Evolutionary conservation across 2,797 vertebrate species (phyloP).

Genomic region (Anniella stebbinsi): DNA sequence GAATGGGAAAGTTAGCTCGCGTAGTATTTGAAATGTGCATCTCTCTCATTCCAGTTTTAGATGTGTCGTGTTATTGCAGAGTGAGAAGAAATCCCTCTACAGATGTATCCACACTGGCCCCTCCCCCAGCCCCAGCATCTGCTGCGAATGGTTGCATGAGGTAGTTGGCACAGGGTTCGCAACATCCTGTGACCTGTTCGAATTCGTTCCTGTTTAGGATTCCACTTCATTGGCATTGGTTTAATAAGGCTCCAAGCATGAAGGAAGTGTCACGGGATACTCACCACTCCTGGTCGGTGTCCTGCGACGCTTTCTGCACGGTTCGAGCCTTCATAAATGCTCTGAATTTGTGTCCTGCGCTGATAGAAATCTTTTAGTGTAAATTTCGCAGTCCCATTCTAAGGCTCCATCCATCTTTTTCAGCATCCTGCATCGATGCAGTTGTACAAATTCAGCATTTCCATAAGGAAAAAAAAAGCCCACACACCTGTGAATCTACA

Average conservation of each 20-base stretch:
- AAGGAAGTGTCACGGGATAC: not conserved
- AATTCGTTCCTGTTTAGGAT: not conserved
- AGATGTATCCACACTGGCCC: not conserved
- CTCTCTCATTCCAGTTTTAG: not conserved
- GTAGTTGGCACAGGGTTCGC: too few relatives aligned
- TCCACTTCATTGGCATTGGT: not conserved
- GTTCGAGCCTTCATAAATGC: not conserved
- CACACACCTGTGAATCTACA: not conserved
- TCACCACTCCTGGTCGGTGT: not conserved
- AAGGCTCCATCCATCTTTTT: too few relatives aligned
- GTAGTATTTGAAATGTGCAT: not conserved
- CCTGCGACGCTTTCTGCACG: not conserved
- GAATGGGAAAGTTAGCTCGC: not conserved
- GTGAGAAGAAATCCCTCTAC: not conserved
- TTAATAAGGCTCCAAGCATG: too few relatives aligned
- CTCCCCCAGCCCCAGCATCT: not conserved
- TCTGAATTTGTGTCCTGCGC: not conserved
- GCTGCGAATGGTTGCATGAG: not conserved
- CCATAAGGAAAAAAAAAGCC: not conserved
- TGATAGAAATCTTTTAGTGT: too few relatives aligned
- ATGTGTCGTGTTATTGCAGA: not conserved
- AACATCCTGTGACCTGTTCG: not conserved
- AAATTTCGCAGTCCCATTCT: too few relatives aligned
- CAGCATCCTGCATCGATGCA: not conserved
- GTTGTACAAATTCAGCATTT: not conserved